phyloP scores from a whole-genome alignment of 2,113 vertebrate species.

The Mormyrus iriodes region DNA sequence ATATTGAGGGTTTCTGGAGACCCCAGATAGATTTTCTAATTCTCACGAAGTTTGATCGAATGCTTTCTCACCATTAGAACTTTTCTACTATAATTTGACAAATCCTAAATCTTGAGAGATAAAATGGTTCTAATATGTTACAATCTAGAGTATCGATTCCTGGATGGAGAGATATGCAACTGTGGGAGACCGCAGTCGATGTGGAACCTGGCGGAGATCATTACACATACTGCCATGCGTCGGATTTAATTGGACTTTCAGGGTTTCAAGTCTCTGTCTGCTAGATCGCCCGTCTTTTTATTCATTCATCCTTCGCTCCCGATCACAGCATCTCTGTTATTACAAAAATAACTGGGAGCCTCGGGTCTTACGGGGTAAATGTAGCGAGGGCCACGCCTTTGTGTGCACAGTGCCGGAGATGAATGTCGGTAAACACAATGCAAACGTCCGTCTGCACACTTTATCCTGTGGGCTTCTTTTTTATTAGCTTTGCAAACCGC shows the following conservation, averaged over 20 bases:
- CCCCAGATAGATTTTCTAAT: slow-evolving; percentile 27
- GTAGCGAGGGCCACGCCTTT: neutral
- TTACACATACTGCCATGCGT: slow-evolving; percentile 9
- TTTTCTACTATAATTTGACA: slow-evolving; percentile 31
- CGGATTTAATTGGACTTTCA: slow-evolving; percentile 19
- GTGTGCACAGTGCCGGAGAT: neutral
- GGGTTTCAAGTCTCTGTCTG: slow-evolving; percentile 5
- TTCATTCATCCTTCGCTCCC: neutral
- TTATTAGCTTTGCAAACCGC: neutral
- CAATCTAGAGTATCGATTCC: slow-evolving; percentile 24
- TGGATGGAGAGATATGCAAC: slow-evolving; percentile 18
- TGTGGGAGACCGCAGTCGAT: slow-evolving; percentile 18
- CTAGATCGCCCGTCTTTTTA: neutral
- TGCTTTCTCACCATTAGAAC: slow-evolving; percentile 18
- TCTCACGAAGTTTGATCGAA: slow-evolving; percentile 21
- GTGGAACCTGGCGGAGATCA: slow-evolving; percentile 6
- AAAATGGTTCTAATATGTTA: slow-evolving; percentile 30
- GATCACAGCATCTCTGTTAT: neutral
- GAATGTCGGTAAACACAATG: neutral
- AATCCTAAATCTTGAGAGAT: slow-evolving; percentile 23
- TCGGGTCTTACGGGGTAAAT: neutral
- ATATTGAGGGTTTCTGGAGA: slow-evolving; percentile 1
- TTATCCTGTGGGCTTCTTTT: neutral
- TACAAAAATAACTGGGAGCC: neutral
- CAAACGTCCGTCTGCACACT: neutral